Conservation (phyloP, 2,113 vertebrate genomes). For the Zeus faber region DNA sequence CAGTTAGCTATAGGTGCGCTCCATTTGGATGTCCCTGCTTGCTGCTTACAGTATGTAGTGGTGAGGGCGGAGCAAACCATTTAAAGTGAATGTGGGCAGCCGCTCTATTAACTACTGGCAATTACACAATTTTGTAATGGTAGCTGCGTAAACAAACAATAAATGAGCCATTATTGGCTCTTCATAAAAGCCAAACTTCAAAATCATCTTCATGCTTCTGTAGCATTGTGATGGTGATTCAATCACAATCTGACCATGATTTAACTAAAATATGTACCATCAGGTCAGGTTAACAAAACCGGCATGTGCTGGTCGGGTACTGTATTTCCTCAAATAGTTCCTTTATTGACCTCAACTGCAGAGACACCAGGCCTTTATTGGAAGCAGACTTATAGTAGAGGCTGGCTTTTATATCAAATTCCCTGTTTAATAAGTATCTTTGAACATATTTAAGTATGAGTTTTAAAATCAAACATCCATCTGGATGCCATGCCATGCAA, state of each 20-base stretch:
- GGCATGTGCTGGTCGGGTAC: no score
- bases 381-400: no score
- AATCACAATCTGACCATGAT: background rate
- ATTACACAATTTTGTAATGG: background rate
- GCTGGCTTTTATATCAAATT: no score
- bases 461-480: no score
- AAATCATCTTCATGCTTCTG: background rate
- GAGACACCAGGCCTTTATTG: no score
- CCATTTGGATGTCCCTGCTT: background rate
- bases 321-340: no score
- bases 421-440: no score
- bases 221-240: background rate
- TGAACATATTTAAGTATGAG: no score
- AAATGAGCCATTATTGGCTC: constrained; percentile 4
- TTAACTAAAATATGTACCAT: background rate
- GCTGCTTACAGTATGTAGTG: background rate
- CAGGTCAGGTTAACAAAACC: background rate
- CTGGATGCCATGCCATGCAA: no score
- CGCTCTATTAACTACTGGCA: background rate
- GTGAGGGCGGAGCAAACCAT: background rate
- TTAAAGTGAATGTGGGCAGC: background rate
- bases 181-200: background rate
- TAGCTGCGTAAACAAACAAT: background rate
- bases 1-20: background rate
- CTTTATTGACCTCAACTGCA: no score